phyloP scores from a whole-genome alignment of 2,888 invertebrate genomes.

The Onthophagus sagittarius region DNA sequence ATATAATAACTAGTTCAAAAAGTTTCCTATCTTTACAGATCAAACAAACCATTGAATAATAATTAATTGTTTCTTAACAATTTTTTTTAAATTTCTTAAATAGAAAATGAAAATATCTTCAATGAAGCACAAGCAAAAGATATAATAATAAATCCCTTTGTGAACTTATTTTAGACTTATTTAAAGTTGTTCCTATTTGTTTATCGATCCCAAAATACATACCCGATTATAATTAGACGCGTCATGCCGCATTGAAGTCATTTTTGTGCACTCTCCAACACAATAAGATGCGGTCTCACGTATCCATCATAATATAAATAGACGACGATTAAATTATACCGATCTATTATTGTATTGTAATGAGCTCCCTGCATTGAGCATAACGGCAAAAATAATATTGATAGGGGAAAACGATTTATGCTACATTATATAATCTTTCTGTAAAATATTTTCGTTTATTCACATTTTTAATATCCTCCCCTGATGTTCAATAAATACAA shows the following conservation, averaged over 20 bases:
- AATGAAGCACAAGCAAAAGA: too few species aligned
- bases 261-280: conserved; percentile 12
- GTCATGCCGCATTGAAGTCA: conserved; percentile 12
- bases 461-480: too few species aligned
- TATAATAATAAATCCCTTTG: neutral
- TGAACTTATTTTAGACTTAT: neutral
- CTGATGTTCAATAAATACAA: too few species aligned
- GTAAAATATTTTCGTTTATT: too few species aligned
- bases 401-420: neutral
- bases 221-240: neutral
- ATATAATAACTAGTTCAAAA: neutral
- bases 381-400: neutral
- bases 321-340: conserved; percentile 9
- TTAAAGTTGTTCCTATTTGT: neutral
- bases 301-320: conserved; percentile 13
- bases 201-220: neutral
- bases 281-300: conserved; percentile 9
- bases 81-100: too few species aligned
- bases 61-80: too few species aligned
- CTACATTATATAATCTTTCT: too few species aligned
- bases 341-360: conserved; percentile 12
- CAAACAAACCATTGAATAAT: too few species aligned
- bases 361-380: conserved; percentile 1
- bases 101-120: too few species aligned
- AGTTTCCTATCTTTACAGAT: neutral